Evolutionary conservation across 2,888 invertebrate genomes (phyloP).

Genomic region (Glyphotaelius pellucidus): DNA sequence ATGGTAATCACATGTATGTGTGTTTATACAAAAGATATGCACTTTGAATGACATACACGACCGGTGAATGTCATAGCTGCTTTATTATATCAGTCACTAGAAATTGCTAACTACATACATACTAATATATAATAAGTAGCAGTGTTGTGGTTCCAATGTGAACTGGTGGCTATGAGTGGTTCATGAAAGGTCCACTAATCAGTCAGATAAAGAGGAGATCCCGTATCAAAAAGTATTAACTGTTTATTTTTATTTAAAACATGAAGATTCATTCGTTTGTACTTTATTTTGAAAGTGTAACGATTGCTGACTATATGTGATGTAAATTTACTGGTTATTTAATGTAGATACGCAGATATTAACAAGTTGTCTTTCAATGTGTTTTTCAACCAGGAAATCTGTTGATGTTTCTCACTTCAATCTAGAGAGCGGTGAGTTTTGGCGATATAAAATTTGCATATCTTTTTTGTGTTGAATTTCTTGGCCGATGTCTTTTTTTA

Average conservation of each 20-base stretch:
- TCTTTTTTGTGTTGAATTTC: not conserved
- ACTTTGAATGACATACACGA: conserved; percentile 14
- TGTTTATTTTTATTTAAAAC: not conserved
- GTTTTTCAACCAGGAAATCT: not conserved
- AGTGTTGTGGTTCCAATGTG: conserved; percentile 47
- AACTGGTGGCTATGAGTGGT: conserved; percentile 44
- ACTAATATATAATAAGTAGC: not conserved
- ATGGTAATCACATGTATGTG: not conserved
- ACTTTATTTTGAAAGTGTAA: not conserved
- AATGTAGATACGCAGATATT: not conserved
- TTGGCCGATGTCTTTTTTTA: not conserved
- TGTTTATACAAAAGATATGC: not conserved
- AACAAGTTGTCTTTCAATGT: not conserved
- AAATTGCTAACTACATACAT: conserved; percentile 13
- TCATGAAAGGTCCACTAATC: conserved; percentile 4
- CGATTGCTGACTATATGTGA: not conserved
- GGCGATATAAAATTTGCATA: not conserved
- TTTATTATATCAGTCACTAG: conserved; percentile 39
- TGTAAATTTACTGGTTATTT: not conserved
- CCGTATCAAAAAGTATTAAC: not conserved
- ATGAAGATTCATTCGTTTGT: not conserved
- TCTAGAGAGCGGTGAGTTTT: not conserved
- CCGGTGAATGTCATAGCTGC: conserved; percentile 48
- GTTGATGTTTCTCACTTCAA: not conserved
- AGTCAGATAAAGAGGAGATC: not conserved